phyloP scores from a whole-genome alignment of 2,888 invertebrate species.

The Watsonalla cultraria region DNA sequence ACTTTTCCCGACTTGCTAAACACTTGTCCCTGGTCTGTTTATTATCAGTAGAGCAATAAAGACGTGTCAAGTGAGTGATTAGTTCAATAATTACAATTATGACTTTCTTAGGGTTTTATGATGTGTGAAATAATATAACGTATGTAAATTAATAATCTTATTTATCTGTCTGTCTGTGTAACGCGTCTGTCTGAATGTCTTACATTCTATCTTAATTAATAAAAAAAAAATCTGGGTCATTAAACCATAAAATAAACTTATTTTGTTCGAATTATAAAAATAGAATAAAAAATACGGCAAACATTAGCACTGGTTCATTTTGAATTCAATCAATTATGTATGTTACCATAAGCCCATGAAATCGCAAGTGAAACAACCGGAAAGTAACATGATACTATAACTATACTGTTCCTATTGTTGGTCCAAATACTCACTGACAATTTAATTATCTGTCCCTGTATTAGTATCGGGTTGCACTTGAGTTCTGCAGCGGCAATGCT shows the following conservation, averaged over 20 bases:
- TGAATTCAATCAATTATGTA: not conserved
- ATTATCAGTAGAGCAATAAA: not conserved
- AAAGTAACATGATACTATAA: constrained; percentile 63
- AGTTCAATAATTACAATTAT: not conserved
- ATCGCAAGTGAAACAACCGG: constrained; percentile 36
- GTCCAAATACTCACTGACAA: constrained; percentile 52
- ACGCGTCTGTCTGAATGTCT: too few species aligned
- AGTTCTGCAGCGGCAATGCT: constrained; percentile 26
- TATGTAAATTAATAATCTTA: too few species aligned
- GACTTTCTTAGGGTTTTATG: too few species aligned
- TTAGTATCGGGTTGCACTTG: constrained; percentile 40
- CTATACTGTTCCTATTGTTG: constrained; percentile 44
- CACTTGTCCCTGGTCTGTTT: not conserved
- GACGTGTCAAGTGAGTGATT: not conserved
- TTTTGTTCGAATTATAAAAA: too few species aligned
- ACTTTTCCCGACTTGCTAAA: not conserved
- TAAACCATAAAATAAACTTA: too few species aligned
- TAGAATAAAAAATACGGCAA: too few species aligned
- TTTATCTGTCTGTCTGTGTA: too few species aligned
- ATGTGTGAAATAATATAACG: too few species aligned
- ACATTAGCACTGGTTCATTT: not conserved
- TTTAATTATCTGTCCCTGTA: constrained; percentile 52
- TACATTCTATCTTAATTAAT: too few species aligned
- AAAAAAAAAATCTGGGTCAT: too few species aligned
- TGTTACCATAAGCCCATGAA: constrained; percentile 5